Evolutionary conservation across 1,140 invertebrate species (phyloP).

Genomic region (Asobara japonica): DNA sequence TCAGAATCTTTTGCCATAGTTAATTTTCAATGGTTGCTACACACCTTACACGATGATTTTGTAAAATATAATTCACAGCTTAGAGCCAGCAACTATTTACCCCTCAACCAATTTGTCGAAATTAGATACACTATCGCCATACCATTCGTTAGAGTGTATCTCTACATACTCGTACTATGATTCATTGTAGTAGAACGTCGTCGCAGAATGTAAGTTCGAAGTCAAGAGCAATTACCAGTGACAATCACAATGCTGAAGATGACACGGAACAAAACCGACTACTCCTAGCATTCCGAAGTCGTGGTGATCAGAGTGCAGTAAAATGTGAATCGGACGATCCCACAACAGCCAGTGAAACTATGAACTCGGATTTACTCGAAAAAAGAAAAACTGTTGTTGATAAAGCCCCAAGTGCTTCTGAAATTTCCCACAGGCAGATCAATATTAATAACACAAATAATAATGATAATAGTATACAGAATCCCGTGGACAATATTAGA

Average conservation of each 20-base stretch:
- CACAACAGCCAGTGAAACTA: constrained; percentile 58
- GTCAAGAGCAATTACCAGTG: constrained; percentile 50
- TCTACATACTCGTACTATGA: constrained; percentile 69
- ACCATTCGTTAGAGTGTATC: constrained; percentile 64
- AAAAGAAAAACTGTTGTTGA: constrained; percentile 51
- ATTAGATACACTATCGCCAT: constrained; percentile 56
- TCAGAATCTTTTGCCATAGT: too few species aligned
- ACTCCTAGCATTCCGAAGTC: constrained; percentile 36
- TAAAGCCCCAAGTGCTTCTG: constrained; percentile 72
- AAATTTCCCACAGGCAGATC: constrained; percentile 61
- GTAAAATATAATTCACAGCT: too few species aligned
- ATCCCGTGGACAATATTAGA: constrained; percentile 79
- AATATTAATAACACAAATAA: constrained; percentile 30
- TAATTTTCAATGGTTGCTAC: too few species aligned
- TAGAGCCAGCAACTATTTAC: too few species aligned
- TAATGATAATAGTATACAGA: constrained; percentile 67
- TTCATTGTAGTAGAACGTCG: constrained; percentile 63
- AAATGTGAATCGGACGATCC: constrained; percentile 62
- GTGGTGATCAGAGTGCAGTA: constrained; percentile 36
- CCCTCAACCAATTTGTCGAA: background rate
- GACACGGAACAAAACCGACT: constrained; percentile 44
- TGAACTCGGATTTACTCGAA: constrained; percentile 55
- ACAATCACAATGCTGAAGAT: constrained; percentile 45
- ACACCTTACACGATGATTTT: too few species aligned
- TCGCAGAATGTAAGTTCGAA: constrained; percentile 59